Percentiles rank a stretch among this genome's conserved stretches.
Evolutionary conservation across 2,113 vertebrate species (phyloP).

Genomic region (Microcebus ravelobensis): DNA sequence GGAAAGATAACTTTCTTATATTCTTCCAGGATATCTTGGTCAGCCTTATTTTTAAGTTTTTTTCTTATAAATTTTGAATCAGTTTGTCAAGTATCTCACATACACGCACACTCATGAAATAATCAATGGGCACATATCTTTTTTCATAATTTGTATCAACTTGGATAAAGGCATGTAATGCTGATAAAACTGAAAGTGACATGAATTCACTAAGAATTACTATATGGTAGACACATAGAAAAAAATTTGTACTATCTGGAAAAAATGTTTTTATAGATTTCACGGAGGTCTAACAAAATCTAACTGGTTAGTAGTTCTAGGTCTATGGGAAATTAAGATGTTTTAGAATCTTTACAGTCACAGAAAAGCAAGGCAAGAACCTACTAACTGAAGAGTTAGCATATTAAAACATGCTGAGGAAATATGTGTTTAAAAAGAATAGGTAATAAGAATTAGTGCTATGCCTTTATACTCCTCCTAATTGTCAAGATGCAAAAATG

Average conservation of each 20-base stretch:
- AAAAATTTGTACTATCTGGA: neutral
- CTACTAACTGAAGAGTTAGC: neutral
- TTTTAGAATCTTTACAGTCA: neutral
- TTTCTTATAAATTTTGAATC: neutral
- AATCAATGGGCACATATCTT: neutral
- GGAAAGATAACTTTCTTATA: neutral
- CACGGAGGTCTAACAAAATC: neutral
- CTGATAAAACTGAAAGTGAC: neutral
- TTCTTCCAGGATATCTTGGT: neutral
- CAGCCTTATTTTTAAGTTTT: neutral
- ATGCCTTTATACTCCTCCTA: neutral
- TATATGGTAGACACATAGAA: neutral
- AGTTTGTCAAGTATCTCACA: neutral
- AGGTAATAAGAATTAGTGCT: neutral
- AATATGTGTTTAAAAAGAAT: neutral
- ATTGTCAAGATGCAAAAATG: neutral
- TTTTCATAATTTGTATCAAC: neutral
- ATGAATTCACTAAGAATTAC: neutral
- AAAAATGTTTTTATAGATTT: neutral
- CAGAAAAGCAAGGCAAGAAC: neutral
- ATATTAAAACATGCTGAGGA: neutral
- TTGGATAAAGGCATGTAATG: neutral
- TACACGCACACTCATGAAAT: neutral
- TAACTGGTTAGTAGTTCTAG: neutral
- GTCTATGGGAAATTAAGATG: neutral